Base-by-base conservation (phyloP, 2,113 vertebrate species). In the Sapajus apella region DNA sequence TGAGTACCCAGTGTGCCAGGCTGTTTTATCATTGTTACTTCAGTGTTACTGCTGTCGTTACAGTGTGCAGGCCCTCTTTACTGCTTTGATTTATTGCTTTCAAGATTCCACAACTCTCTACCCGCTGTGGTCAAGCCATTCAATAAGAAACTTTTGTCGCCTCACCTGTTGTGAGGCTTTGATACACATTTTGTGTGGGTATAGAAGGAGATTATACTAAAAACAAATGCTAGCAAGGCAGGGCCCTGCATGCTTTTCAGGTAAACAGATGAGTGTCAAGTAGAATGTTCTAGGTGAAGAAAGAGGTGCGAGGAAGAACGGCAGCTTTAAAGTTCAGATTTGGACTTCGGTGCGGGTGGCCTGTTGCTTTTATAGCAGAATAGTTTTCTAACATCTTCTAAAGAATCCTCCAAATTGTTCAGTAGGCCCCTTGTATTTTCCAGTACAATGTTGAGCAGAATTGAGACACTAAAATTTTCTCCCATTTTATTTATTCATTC, bases 1-100 rank as follows among this genome's bases (percentile, higher is more conserved):
- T 1, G 12, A 1, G 23, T 0, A 27, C 30, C 8, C 3, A 0
- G 32, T 0, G 1, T 1, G 4, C 0, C 21, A 4, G 1, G 7
- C 8, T 6, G 5, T 12, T 37, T 11, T 6, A 21, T 30, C 25
- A 30, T 1, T 1, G 0, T 27, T 20, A 52, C 52, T 52, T 18
- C 52, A 17, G 52, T 52, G 8, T 2, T 37, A 2, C 6, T 14
- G 45, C 11, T 0, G 6, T 30, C 2, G 0, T 30, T 3, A 18
- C 18, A 4, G 13, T 1, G 18, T 3, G 32, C 2, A 40, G 37
- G 50, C 43, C 37, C 27, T 20, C 0, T 56, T 6, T 40, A n/a
- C 35, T 32, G 43, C 23, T 55, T 25, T 10, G 66, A 45, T 32
- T 72, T 21, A 37, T 7, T 50, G 55, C 50, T 70, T 55, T 4